Base-by-base conservation (phyloP, 2,888 invertebrate genomes). In the Petrolisthes cinctipes region DNA sequence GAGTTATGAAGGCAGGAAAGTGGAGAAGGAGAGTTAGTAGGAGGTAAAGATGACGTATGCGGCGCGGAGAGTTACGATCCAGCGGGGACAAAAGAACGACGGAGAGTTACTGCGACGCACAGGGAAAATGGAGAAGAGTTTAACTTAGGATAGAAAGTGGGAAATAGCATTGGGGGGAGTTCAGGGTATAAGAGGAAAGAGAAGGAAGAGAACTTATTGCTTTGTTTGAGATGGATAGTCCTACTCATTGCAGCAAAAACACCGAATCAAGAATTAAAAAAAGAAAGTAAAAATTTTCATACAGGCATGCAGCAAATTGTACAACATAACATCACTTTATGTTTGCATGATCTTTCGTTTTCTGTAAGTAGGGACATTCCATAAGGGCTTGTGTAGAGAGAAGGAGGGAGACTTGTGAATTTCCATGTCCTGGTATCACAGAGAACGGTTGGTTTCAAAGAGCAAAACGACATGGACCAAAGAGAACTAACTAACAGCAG, bases 11-110 rank as follows among this genome's bases (percentile, higher is more conserved):
- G 83, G 83, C 83, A 83, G 86, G 86, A 83, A 80, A 87, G 86
- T 87, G 80, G 86, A 83, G 86, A 61, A 83, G 83, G 73, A 87
- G 80, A 83, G 83, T 82, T 83, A 87, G 86, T 23, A 87, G 83
- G 86, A 80, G 86, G 86, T 87, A 87, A 87, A 87, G 83, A 83
- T 87, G 86, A 87, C 83, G 86, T 71, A 87, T 83, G 86, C 17
- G 79, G 86, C 73, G 20, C 51, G 73, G 56, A 73, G 83, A 87
- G 68, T 80, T 83, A 83, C 54, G 80, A 37, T 53, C 23, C 56
- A n/a, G 75, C 9, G 57, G 83, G 83, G 86, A 87, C 86, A 83
- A 87, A 87, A 87, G 86, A 87, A 83, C 71, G 9, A 5, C 54
- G 82, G 23, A 54, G 83, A 73, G 57, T 83, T 73, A 80, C 61